Evolutionary conservation across 2,888 invertebrate genomes (phyloP), one percentile per base, ranked within the genome.

Genomic region (Diachrysia chrysitis): DNA sequence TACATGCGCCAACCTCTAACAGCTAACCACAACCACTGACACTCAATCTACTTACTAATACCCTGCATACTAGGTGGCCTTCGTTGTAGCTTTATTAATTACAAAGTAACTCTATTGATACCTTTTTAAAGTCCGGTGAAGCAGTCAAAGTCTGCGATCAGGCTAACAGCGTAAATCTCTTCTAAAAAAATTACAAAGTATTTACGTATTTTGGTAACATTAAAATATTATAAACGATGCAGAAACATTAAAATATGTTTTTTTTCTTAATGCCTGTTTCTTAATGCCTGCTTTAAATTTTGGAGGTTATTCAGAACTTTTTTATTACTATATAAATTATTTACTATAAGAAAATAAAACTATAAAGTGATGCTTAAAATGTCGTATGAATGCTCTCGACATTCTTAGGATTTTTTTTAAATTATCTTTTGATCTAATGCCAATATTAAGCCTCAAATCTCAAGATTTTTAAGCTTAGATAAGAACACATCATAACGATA

Each of bases 11-110:
- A 21, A 19, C 19, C 48, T 10, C 10, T 21, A 10, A 51, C 48
- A 9, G 2, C 19, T 51, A 19, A 51, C 48, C 48, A 51, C 48
- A 51, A 51, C 48, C 48, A 51, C 48, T 51, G 48, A 19, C 48
- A 51, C 19, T 51, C 48, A 21, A 51, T 51, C 48, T 19, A 12
- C 19, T 21, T 10, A 51, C 48, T 4, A 51, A 19, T 51, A 51
- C 21, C 17, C 6, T n/a, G 10, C 32, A 7, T 32, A 19, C 48
- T 21, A 12, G 10, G 14, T 51, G 48, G 48, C 48, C 48, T 48
- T 51, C 19, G 21, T 21, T 9, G 12, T 6, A 21, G 10, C 4
- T 19, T 51, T 51, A 21, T 51, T 12, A 51, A 21, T 51, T 51
- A 51, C 14, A 51, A 51, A 21, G 12, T 21, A 21, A n/a, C n/a